These are phyloP conservation scores for Pararge aegeria DNA, from an alignment of 1,140 invertebrate species.

Conservation along the genomic window DNA sequence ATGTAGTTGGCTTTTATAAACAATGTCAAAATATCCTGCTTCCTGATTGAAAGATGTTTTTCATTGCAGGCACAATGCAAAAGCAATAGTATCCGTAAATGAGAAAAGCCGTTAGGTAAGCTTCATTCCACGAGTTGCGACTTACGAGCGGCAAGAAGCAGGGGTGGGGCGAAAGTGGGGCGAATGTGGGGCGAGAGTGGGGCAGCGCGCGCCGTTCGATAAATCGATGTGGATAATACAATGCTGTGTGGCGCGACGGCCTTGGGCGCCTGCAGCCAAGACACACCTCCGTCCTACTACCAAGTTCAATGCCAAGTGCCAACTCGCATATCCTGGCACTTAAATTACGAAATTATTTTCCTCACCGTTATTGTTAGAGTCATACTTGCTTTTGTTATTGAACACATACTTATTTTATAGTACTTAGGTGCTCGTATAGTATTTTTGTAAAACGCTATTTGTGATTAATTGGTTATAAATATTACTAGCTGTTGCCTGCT, in stretches of 20 bases:
- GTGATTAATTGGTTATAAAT: too few species aligned
- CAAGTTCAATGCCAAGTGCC: slow-evolving; percentile 77
- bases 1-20: too few species aligned
- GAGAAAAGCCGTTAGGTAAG: slow-evolving; percentile 45
- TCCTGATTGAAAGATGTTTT: too few species aligned
- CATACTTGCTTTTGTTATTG: too few species aligned
- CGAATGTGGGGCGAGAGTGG: slow-evolving; percentile 31
- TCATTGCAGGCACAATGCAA: too few species aligned
- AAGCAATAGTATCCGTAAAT: slow-evolving; percentile 12
- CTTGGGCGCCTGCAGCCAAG: slow-evolving; percentile 69
- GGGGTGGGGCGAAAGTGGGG: slow-evolving; percentile 38
- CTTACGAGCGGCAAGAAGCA: slow-evolving; percentile 4
- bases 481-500: too few species aligned
- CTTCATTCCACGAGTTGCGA: slow-evolving; percentile 15
- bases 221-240: slow-evolving; percentile 74
- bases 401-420: too few species aligned
- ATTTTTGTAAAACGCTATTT: too few species aligned
- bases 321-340: slow-evolving; percentile 46
- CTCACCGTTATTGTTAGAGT: too few species aligned
- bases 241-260: slow-evolving; percentile 63
- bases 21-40: too few species aligned
- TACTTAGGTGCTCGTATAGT: too few species aligned
- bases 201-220: slow-evolving; percentile 73
- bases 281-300: slow-evolving; percentile 62
- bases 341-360: slow-evolving; percentile 30